Evolutionary conservation across 1,140 invertebrate genomes (phyloP).

Genomic region (Gryon sp.): DNA sequence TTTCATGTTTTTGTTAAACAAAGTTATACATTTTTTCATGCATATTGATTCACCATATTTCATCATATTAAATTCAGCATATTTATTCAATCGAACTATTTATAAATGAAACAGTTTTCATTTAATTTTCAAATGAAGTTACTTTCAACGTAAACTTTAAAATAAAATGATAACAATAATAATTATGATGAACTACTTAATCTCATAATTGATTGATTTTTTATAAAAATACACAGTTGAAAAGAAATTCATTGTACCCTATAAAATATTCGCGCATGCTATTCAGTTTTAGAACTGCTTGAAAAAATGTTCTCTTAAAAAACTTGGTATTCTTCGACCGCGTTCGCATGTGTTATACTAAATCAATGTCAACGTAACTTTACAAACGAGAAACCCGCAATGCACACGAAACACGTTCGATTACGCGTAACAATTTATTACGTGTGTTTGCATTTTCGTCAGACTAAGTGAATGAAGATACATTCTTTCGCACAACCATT

Average conservation of each 20-base stretch:
- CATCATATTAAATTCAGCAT: no score
- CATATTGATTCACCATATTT: no score
- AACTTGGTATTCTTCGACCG: conserved; percentile 15
- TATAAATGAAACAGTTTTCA: no score
- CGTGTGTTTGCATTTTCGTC: conserved; percentile 19
- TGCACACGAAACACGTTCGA: conserved; percentile 25
- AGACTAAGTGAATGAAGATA: conserved; percentile 5
- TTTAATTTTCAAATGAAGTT: no score
- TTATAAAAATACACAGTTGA: no score
- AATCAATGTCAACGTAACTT: conserved; percentile 32
- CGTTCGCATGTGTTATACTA: conserved; percentile 17
- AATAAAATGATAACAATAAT: no score
- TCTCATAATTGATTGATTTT: no score
- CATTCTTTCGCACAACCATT: background rate
- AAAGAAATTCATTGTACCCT: background rate
- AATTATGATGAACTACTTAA: no score
- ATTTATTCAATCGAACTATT: no score
- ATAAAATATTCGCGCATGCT: background rate
- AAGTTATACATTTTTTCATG: no score
- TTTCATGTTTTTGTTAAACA: no score
- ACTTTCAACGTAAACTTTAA: no score
- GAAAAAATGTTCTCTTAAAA: conserved; percentile 10
- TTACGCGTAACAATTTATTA: conserved; percentile 29
- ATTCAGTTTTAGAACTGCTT: conserved; percentile 13
- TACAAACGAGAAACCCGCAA: conserved; percentile 4